Conservation (phyloP, 2,888 invertebrate genomes). For the Eucriotettix oculatus region DNA sequence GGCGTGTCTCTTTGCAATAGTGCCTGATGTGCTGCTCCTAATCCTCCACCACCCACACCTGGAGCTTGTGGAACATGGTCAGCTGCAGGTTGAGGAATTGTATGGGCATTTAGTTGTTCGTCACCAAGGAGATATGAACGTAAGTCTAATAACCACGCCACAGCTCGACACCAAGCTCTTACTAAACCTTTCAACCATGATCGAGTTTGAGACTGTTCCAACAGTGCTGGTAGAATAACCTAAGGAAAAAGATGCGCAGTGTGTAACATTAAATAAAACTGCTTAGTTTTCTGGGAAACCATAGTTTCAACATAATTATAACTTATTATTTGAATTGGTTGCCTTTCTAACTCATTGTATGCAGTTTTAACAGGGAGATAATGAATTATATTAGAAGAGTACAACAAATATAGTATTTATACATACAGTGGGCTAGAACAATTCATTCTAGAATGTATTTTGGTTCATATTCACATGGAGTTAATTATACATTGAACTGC, state of each 20-base stretch:
- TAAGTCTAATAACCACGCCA: slow-evolving; percentile 70
- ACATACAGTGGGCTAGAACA: no score
- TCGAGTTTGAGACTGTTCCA: slow-evolving; percentile 92
- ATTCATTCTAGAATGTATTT: no score
- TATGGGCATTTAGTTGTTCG: slow-evolving; percentile 17
- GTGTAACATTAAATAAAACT: no score
- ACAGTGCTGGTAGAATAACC: slow-evolving; percentile 86
- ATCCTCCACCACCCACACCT: slow-evolving; percentile 23
- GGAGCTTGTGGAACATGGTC: not conserved
- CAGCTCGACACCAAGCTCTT: slow-evolving; percentile 67
- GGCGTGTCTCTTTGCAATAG: slow-evolving; percentile 65
- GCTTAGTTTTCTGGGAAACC: no score
- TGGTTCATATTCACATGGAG: no score
- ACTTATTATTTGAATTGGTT: no score
- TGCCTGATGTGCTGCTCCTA: slow-evolving; percentile 78
- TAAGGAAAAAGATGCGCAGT: slow-evolving; percentile 19
- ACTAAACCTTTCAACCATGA: slow-evolving; percentile 86
- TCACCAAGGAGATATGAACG: slow-evolving; percentile 82
- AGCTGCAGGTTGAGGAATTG: slow-evolving; percentile 2
- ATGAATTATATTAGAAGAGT: no score
- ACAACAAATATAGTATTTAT: no score
- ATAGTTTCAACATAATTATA: no score
- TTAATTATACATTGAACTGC: no score
- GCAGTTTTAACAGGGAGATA: no score
- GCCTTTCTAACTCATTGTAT: no score